These are phyloP conservation scores for Euschistus heros DNA, from an alignment of 1,140 invertebrate genomes.

Conservation along the genomic window DNA sequence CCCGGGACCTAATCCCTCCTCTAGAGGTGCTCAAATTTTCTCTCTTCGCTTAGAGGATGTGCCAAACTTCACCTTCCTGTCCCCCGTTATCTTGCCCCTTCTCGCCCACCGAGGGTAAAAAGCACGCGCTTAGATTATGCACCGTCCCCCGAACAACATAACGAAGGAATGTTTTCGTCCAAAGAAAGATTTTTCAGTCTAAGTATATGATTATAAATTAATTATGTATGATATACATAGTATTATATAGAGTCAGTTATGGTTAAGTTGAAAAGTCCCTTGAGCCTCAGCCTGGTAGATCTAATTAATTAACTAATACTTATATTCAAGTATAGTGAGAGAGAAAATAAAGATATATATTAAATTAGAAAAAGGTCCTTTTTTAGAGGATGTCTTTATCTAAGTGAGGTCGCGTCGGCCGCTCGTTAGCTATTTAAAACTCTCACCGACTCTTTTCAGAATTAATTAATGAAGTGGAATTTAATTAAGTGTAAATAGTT, in stretches of 20 bases:
- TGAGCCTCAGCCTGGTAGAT: conserved; percentile 5
- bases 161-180: conserved; percentile 15
- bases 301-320: background rate
- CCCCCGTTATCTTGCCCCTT: background rate
- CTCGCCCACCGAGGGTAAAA: background rate
- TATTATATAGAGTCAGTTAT: too few species aligned
- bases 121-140: conserved; percentile 20
- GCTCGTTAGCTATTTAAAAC: background rate
- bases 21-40: conserved; percentile 15
- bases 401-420: background rate
- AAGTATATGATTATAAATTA: conserved; percentile 9
- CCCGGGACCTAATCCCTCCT: conserved; percentile 9
- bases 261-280: conserved; percentile 7
- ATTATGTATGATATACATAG: conserved; percentile 12
- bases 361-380: conserved; percentile 7
- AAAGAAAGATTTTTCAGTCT: conserved; percentile 8
- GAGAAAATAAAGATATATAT: conserved; percentile 10
- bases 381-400: conserved; percentile 8
- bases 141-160: conserved; percentile 24
- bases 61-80: conserved; percentile 12
- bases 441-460: conserved; percentile 3
- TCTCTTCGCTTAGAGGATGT: conserved; percentile 16
- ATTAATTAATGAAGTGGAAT: conserved; percentile 8
- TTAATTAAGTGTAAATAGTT: conserved; percentile 28
- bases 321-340: conserved; percentile 4